Percentiles rank a stretch among this genome's conserved stretches.
phyloP scores from a whole-genome alignment of 2,113 vertebrate species.

The Propithecus coquereli region DNA sequence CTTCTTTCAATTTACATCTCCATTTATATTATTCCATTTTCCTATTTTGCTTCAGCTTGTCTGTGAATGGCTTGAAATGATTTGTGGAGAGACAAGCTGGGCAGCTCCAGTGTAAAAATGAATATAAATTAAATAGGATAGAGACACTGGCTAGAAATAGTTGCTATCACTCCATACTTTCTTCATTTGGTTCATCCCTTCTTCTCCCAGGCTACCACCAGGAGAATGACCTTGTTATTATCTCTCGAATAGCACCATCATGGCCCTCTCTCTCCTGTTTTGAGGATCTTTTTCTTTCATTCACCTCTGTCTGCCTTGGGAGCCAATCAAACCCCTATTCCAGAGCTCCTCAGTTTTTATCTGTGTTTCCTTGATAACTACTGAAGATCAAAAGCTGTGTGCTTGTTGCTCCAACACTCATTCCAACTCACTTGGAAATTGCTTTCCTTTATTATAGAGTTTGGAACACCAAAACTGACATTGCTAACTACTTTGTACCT shows the following conservation, averaged over 20 bases:
- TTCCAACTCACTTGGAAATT: neutral
- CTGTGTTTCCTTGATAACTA: neutral
- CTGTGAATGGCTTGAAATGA: conserved; percentile 33
- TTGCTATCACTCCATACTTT: neutral
- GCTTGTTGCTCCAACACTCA: neutral
- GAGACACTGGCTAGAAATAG: neutral
- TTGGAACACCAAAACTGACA: neutral
- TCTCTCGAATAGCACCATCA: neutral
- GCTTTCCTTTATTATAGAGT: neutral
- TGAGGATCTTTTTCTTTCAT: neutral
- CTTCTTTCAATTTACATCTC: neutral
- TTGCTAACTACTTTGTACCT: neutral
- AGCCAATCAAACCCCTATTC: neutral
- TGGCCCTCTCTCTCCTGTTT: neutral
- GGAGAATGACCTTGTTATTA: neutral
- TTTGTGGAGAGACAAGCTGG: neutral
- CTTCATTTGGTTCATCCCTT: neutral
- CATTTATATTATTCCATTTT: conserved; percentile 8
- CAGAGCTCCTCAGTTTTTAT: neutral
- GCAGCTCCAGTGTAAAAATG: neutral
- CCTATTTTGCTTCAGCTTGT: neutral
- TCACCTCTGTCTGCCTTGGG: neutral
- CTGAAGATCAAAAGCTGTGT: neutral
- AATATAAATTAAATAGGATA: neutral
- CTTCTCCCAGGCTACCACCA: neutral